Base-by-base conservation (phyloP, 2,113 vertebrate genomes). In the Bubalus kerabau region DNA sequence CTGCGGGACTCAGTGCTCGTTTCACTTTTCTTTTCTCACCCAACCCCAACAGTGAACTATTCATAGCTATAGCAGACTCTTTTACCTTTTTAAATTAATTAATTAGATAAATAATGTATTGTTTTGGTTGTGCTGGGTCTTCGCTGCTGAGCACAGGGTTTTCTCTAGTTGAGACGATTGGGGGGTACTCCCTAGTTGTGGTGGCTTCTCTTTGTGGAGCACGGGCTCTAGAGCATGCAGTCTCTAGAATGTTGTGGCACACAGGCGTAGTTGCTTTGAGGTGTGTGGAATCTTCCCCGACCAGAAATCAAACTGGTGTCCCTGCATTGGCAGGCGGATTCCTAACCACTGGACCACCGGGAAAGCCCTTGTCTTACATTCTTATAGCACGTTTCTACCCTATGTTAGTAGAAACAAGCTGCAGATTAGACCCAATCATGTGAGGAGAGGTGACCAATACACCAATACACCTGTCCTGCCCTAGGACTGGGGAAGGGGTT, bases 1-100 rank as follows among this genome's bases (percentile, higher is more conserved):
- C 48, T 21, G 19, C 0, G 67, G 59, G n/a, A 26, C 17, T 0
- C 16, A 40, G n/a, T 17, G 9, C 26, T 17, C 14, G 1, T 15
- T 64, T 28, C 50, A 36, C 59, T 86, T 48, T 48, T n/a, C 5
- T 91, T 80, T 74, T 32, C 57, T 95, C 57, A 15, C 64, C 91
- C 54, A 60, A 0, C 24, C 12, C 3, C 32, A 28, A 15, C 12
- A 16, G 54, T 11, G 23, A 52, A n/a, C 40, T 80, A 32, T 56
- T 50, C 83, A 32, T 32, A 2, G 8, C 30, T 54, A 2, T 10
- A 46, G 46, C n/a, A 40, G 78, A 52, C 54, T 48, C 48, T 78
- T 10, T 59, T 59, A 32, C 30, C 6, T 93, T 87, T 90, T 48
- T 4, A 4, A 26, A 26, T 76, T 43, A 43, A 76, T 43, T 43